Evolutionary conservation across 2,113 vertebrate genomes (phyloP), one percentile per base, ranked within the genome.

Genomic region (Lathamus discolor): DNA sequence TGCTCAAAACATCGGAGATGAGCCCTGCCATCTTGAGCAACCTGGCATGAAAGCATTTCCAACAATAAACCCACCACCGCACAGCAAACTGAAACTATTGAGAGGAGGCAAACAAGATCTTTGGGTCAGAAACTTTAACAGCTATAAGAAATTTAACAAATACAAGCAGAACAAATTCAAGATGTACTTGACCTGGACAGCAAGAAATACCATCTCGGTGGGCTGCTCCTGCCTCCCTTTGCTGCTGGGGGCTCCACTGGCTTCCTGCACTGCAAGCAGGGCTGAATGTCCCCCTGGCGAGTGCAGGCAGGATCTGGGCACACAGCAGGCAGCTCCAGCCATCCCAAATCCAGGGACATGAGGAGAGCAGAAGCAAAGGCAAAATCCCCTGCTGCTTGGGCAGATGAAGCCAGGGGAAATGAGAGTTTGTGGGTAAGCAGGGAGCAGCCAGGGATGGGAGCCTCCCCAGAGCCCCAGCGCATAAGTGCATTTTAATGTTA

Each of bases 1-100:
- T 1, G 0, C 55, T 48, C 37, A 23, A 33, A 49, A 24, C n/a
- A 4, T 13, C 1, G 1, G n/a, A 9, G n/a, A 31, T 14, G 28
- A 44, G 14, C 57, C 39, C 49, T 28, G 29, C 20, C 44, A 17
- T 13, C 73, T 2, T 2, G 22, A 87, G 54, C 46, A 70, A 17
- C n/a, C 37, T 4, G 2, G 29, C 25, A n/a, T 16, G 5, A 68
- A 61, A 48, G 9, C 25, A 18, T 35, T 54, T 51, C 63, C 61
- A 52, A 15, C n/a, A 33, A 16, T 9, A 82, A 69, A 68, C 22
- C 22, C 20, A 5, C 41, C 61, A 49, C 19, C 31, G 20, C 17
- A 3, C 0, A 19, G 37, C 62, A 48, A 85, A 44, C 11, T 20
- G 7, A 35, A 95, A 51, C 29, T 17, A 27, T 8, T 11, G 49